phyloP scores from a whole-genome alignment of 2,888 invertebrate genomes.

The Dinocampus coccinellae region DNA sequence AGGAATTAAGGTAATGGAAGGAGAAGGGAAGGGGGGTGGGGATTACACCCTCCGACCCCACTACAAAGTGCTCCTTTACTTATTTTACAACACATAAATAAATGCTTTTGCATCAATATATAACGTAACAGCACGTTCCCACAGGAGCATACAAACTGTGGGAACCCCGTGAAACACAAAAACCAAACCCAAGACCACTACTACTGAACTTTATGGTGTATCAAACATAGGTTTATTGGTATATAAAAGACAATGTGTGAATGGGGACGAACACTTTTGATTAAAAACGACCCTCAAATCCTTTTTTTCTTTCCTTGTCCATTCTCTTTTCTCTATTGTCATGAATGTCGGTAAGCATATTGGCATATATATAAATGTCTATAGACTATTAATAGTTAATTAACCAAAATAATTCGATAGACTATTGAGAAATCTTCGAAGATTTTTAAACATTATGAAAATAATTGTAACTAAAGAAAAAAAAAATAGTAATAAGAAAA shows the following conservation, averaged over 20 bases:
- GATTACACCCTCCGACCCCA: slow-evolving; percentile 16
- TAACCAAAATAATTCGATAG: slow-evolving; percentile 1
- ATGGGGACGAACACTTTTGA: slow-evolving; percentile 32
- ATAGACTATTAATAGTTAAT: neutral
- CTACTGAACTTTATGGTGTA: neutral
- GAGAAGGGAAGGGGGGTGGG: slow-evolving; percentile 21
- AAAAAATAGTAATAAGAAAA: too few species aligned
- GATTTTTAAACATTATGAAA: neutral
- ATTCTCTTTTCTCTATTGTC: slow-evolving; percentile 11
- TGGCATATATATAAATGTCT: neutral
- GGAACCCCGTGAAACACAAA: slow-evolving; percentile 48
- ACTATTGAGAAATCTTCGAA: neutral
- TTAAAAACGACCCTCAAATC: slow-evolving; percentile 28
- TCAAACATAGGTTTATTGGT: neutral
- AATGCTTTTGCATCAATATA: slow-evolving; percentile 28
- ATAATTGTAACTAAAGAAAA: too few species aligned
- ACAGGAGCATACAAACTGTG: slow-evolving; percentile 60
- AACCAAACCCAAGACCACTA: slow-evolving; percentile 8
- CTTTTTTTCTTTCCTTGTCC: neutral
- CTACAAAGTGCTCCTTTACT: neutral
- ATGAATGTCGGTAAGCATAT: neutral
- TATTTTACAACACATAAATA: slow-evolving; percentile 3
- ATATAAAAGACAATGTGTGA: slow-evolving; percentile 25
- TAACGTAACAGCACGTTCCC: slow-evolving; percentile 54
- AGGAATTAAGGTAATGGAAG: slow-evolving; percentile 58